Conservation (phyloP, 2,797 vertebrate genomes). For the Macropodus opercularis region DNA sequence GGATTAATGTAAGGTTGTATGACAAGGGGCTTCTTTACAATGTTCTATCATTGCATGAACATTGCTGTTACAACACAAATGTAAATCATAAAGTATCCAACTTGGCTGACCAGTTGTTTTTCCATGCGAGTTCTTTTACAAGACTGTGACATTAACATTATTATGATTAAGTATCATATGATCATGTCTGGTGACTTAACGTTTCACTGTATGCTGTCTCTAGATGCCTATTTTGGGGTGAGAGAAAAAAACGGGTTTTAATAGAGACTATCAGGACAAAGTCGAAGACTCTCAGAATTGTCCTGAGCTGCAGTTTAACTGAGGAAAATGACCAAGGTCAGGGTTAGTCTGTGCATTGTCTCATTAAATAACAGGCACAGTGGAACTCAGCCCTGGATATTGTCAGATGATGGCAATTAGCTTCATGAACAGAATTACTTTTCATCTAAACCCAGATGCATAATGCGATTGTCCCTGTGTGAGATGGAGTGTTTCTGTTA, state of each 20-base stretch:
- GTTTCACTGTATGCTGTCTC: too few relatives aligned
- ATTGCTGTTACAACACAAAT: not conserved
- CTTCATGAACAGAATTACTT: not conserved
- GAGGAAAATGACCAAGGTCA: slow-evolving; percentile 20
- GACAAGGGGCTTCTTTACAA: not conserved
- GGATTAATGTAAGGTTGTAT: too few relatives aligned
- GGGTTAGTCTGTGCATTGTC: slow-evolving; percentile 1
- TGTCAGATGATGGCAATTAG: slow-evolving; percentile 33
- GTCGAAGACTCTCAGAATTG: not conserved
- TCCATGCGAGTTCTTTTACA: too few relatives aligned
- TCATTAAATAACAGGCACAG: slow-evolving; percentile 18
- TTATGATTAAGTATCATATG: too few relatives aligned
- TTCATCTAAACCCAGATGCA: not conserved
- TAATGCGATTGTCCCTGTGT: not conserved
- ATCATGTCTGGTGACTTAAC: too few relatives aligned
- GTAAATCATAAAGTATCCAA: not conserved
- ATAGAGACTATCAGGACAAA: slow-evolving; percentile 2
- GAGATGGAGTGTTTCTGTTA: slow-evolving; percentile 11
- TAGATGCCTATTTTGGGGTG: too few relatives aligned
- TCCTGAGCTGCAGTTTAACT: slow-evolving; percentile 7
- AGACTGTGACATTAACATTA: too few relatives aligned
- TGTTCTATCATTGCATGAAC: not conserved
- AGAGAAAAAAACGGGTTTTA: too few relatives aligned
- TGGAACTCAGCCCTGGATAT: slow-evolving; percentile 13
- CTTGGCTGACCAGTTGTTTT: too few relatives aligned